Base-by-base conservation (phyloP, 1,140 invertebrate genomes). In the Drosophila nigrodunni region DNA sequence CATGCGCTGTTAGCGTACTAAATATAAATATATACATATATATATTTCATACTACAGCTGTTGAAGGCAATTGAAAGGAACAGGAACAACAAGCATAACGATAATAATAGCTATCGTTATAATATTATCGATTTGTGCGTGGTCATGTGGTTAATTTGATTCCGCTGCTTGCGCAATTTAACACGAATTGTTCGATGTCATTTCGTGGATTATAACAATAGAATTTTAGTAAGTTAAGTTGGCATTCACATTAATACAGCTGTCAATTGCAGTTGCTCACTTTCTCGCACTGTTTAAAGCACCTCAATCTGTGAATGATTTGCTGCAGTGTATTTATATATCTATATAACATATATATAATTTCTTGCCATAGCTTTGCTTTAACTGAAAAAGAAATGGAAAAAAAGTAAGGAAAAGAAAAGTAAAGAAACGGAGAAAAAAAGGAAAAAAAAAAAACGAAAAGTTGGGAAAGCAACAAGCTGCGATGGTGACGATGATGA, bases 401-500 rank as follows among this genome's bases (percentile, higher is more conserved):
- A 43, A 13, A 13, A 55, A 50, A 46, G 8, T 50, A 49, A 35
- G 43, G 60, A 30, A 21, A 52, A 41, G 43, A 11, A 39, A 50
- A n/a, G 59, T 37, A 61, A 57, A 30, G 8, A 21, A 37, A 18
- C 5, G 11, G 9, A 54, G 18, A 18, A 54, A n/a, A 18, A 30
- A 58, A 25, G 49, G 46, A 58, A 60, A 25, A 15, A 44, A 57
- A 64, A 8, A 50, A 65, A 46, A 64, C 44, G 41, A 78, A 81
- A 82, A 88, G 83, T 88, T 82, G 83, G 83, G 73, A 87, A 87
- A 88, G 83, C 82, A 88, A 87, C 82, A 87, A 87, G 82, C 82
- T 87, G 79, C 68, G 82, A 78, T 86, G 78, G 82, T 80, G 82
- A 86, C 75, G 78, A 86, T 86, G 75, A 86, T 83, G 68, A 44